Evolutionary conservation across 2,113 vertebrate genomes (phyloP), one percentile per base, ranked within the genome.

Genomic region (Falcunculus frontatus): DNA sequence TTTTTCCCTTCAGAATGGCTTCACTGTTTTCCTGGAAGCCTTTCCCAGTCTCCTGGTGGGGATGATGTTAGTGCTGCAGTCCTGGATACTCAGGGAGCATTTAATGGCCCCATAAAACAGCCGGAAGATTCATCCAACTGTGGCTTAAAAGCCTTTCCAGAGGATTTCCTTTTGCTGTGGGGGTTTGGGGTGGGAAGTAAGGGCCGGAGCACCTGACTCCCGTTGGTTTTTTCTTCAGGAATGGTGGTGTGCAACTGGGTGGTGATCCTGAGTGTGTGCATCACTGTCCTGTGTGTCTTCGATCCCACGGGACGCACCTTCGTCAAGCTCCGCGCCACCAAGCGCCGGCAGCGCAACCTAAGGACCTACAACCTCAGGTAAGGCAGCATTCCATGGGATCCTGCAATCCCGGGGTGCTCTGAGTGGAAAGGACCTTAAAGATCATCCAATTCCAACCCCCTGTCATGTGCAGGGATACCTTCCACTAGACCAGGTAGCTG

Each of bases 171-270:
- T 47, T 12, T 17, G 35, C 65, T 55, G 57, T 1, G 0, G 41
- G 39, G 13, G 2, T 65, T 21, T 41, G 79, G 18, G 13, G 6
- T 12, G 20, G 39, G 62, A 70, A 70, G 39, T 19, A 9, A 62
- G 52, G 50, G 22, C 12, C 1, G 3, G 44, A 73, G 32, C 16
- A 16, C 20, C 20, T 41, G 32, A 64, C 21, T 47, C 27, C 32
- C 3, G 1, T 11, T 7, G 41, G 10, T 32, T 19, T 16, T 70
- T 82, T 53, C 65, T 12, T 0, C 96, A 99, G 99, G 99, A 73
- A 99, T 99, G 91, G 99, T 99, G 47, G 99, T 98, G 56, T 99
- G 99, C 97, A 99, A 99, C 97, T 99, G 99, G 99, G 98, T 99
- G 15, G 99, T 99, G 91, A 99, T 99, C 97, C 98, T 99, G 90